These are phyloP conservation scores for Echinarachnius parma DNA, from an alignment of 53 echinoderm and acorn worm genomes.

Conservation along the genomic window DNA sequence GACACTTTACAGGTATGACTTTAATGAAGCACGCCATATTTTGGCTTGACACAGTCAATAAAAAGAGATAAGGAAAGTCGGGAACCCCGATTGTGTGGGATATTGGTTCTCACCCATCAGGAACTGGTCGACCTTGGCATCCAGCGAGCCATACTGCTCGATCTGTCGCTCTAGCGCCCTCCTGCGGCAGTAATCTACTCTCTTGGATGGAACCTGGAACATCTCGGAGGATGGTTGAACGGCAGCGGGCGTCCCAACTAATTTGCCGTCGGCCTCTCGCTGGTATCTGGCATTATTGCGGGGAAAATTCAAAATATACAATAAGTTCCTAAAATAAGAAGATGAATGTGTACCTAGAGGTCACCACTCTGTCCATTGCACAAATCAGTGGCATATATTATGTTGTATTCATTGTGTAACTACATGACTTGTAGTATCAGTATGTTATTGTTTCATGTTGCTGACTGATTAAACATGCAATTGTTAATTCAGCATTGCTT, in stretches of 20 bases:
- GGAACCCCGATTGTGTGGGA: no score
- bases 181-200: slow-evolving; percentile 48
- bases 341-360: background rate
- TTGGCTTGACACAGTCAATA: no score
- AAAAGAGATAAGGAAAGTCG: no score
- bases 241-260: slow-evolving; percentile 54
- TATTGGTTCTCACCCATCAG: slow-evolving; percentile 6
- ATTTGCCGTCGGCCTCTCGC: slow-evolving; percentile 40
- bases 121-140: slow-evolving; percentile 62
- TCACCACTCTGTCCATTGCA: no score
- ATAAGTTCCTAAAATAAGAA: background rate
- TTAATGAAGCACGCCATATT: no score
- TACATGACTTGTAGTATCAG: no score
- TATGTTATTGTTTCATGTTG: no score
- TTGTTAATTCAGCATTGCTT: no score
- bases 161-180: slow-evolving; percentile 62
- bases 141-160: slow-evolving; percentile 32
- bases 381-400: no score
- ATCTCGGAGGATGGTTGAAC: slow-evolving; percentile 59
- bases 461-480: no score
- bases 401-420: no score
- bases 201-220: slow-evolving; percentile 59
- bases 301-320: background rate
- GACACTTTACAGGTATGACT: no score
- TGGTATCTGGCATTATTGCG: slow-evolving; percentile 47